Evolutionary conservation across 1,140 invertebrate species (phyloP).

Genomic region (roundworm (Caenorhabditis elegans)): DNA sequence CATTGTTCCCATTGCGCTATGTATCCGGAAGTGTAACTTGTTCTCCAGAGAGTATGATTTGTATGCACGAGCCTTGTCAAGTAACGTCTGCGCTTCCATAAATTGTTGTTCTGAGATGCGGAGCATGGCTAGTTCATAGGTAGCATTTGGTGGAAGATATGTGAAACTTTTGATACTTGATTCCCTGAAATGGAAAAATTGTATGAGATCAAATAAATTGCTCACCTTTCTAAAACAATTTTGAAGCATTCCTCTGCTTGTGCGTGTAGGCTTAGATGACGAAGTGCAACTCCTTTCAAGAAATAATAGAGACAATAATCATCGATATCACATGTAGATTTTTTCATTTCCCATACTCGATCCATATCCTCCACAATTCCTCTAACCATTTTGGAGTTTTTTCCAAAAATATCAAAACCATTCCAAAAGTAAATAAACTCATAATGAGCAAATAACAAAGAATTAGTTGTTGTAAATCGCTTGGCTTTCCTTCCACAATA

Average conservation of each 20-base stretch:
- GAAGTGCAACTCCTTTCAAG: slow-evolving; percentile 81
- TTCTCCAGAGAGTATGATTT: slow-evolving; percentile 87
- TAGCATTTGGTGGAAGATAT: slow-evolving; percentile 82
- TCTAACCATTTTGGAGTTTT: slow-evolving; percentile 74
- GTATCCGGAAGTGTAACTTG: slow-evolving; percentile 85
- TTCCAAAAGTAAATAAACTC: slow-evolving; percentile 93
- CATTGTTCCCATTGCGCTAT: slow-evolving; percentile 72
- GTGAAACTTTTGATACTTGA: slow-evolving; percentile 74
- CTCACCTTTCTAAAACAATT: slow-evolving; percentile 71
- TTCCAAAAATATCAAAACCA: slow-evolving; percentile 81
- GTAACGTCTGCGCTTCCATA: slow-evolving; percentile 74
- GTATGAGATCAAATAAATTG: no score
- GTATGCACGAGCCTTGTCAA: slow-evolving; percentile 77
- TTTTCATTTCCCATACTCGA: slow-evolving; percentile 38
- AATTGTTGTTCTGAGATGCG: slow-evolving; percentile 54
- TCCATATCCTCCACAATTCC: slow-evolving; percentile 75
- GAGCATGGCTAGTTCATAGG: slow-evolving; percentile 81
- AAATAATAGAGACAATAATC: slow-evolving; percentile 78
- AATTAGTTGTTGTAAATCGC: slow-evolving; percentile 76
- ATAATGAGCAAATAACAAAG: slow-evolving; percentile 76
- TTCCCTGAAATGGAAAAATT: slow-evolving; percentile 72
- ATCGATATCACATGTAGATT: slow-evolving; percentile 72
- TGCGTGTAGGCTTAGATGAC: slow-evolving; percentile 74
- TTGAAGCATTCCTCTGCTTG: slow-evolving; percentile 79
- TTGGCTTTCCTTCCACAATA: slow-evolving; percentile 83